Evolutionary conservation across 1,140 invertebrate species (phyloP), one percentile per base, ranked within the genome.

Genomic region (Ostrea edulis): DNA sequence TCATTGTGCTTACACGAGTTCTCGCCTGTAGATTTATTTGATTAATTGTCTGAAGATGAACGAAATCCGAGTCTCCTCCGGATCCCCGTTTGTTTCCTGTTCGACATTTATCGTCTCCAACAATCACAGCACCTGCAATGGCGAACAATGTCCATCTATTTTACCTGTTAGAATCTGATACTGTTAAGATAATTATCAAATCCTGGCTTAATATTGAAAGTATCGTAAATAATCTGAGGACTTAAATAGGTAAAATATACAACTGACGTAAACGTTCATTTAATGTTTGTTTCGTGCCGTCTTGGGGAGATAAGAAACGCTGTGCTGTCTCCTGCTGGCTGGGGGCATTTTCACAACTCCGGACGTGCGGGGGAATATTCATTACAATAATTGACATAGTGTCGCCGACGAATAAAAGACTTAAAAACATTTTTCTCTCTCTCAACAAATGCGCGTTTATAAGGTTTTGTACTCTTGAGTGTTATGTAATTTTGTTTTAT

Each of bases 81-180:
- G 68, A 77, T 77, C 9, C 68, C 25, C 14, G 29, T 25, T 77
- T 35, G 22, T 9, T 77, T 77, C 25, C 68, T 77, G 25, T 35
- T 35, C 22, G 25, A 29, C 68, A 77, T 77, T 77, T 77, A 77
- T 77, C 68, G 35, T 35, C 29, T 29, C 29, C 22, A 77, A 25
- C 68, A 77, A 77, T 77, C 68, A 77, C 25, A 35, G 68, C 68
- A 77, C 68, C 68, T 77, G 68, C 68, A 44, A 29, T 77, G 25
- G 9, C 25, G 11, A 77, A 77, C 68, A 77, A 77, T 77, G 25
- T 29, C 68, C 68, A 77, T 77, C 68, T 77, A 77, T 77, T 77
- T 71, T 35, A 29, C 68, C 25, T 25, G 22, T 77, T 35, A 22
- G 68, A 77, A 77, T 77, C 29, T 77, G 68, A 77, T 77, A 77